These are phyloP conservation scores for Scaptomyza polygonia DNA, from an alignment of 2,888 invertebrate genomes.

Conservation along the genomic window DNA sequence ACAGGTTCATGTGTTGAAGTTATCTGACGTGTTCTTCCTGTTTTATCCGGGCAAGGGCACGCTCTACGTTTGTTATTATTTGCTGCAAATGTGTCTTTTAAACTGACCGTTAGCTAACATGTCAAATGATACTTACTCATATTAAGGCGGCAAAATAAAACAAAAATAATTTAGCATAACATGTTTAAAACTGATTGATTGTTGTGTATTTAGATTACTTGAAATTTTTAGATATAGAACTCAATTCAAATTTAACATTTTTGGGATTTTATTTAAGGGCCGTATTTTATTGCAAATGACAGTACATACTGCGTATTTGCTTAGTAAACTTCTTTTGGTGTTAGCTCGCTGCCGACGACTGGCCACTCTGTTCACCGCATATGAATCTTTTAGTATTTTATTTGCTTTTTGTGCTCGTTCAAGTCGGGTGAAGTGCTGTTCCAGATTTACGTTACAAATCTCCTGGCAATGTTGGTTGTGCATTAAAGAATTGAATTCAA, in stretches of 20 bases:
- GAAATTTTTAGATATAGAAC: background rate
- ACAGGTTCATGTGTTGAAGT: background rate
- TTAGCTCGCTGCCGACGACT: slow-evolving; percentile 2
- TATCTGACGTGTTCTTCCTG: background rate
- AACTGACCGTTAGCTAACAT: background rate
- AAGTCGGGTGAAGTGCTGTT: slow-evolving; percentile 6
- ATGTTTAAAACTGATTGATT: slow-evolving; percentile 1
- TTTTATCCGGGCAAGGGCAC: slow-evolving; percentile 47
- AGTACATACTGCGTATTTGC: background rate
- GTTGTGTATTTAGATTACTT: background rate
- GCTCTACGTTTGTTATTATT: slow-evolving; percentile 54
- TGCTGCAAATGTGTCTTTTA: background rate
- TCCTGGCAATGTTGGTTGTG: slow-evolving; percentile 2
- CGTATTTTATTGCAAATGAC: background rate
- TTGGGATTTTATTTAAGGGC: background rate
- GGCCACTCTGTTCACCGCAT: slow-evolving; percentile 26
- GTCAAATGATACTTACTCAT: slow-evolving; percentile 42
- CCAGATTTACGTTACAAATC: slow-evolving; percentile 17
- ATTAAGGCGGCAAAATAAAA: slow-evolving; percentile 26
- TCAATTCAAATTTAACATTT: background rate
- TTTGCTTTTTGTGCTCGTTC: slow-evolving; percentile 23
- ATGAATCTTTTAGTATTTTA: slow-evolving; percentile 37
- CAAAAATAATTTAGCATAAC: slow-evolving; percentile 1
- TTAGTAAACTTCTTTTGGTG: slow-evolving; percentile 9
- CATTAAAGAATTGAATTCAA: background rate